Conservation (phyloP, 2,888 invertebrate species). For the Sisyra nigra region DNA sequence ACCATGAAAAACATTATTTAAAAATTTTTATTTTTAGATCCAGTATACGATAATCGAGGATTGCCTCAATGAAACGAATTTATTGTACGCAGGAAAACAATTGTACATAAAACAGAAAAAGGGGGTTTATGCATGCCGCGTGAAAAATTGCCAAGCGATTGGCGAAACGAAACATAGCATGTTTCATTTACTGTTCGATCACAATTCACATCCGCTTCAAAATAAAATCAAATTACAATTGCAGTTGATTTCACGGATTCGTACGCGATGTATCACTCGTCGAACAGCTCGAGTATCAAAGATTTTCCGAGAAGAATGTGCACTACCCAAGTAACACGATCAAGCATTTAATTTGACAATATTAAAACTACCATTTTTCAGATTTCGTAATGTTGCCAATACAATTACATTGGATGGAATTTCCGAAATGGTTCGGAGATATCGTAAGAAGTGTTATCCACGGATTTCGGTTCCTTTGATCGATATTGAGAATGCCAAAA, state of each 20-base stretch:
- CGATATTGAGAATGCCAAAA: not conserved
- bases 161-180: slow-evolving; percentile 2
- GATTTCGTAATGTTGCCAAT: slow-evolving; percentile 4
- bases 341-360: not conserved
- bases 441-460: slow-evolving; percentile 3
- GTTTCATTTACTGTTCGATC: slow-evolving; percentile 2
- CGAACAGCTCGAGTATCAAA: slow-evolving; percentile 5
- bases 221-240: slow-evolving; percentile 5
- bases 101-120: slow-evolving; percentile 6
- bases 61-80: slow-evolving; percentile 1
- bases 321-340: slow-evolving; percentile 5
- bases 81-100: slow-evolving; percentile 7
- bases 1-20: no score
- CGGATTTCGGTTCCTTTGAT: not conserved
- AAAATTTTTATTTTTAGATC: no score
- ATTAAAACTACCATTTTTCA: not conserved
- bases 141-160: slow-evolving; percentile 4
- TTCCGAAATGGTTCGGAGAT: slow-evolving; percentile 5
- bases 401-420: slow-evolving; percentile 8
- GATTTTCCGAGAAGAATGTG: slow-evolving; percentile 7
- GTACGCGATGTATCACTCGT: not conserved
- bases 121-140: slow-evolving; percentile 2
- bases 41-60: slow-evolving; percentile 8
- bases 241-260: slow-evolving; percentile 7
- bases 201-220: slow-evolving; percentile 4